A percentile compares a stretch with the other conserved stretches of the same genome.
These are phyloP conservation scores for Arge pagana DNA, from an alignment of 2,888 invertebrate genomes.

Conservation along the genomic window DNA sequence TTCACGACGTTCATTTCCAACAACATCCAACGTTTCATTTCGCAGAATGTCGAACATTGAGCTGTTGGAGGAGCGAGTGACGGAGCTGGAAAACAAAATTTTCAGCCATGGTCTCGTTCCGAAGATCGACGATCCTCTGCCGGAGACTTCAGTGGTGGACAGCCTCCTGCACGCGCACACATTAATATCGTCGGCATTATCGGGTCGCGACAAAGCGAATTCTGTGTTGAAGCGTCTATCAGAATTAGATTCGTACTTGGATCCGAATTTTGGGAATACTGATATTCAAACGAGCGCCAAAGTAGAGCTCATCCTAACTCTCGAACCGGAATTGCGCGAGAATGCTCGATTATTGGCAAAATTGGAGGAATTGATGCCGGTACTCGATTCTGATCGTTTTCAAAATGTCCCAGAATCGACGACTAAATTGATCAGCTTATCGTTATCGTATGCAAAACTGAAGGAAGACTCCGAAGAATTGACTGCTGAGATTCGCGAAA, in stretches of 20 bases:
- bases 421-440: conserved; percentile 56
- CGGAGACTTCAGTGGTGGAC: conserved; percentile 55
- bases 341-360: conserved; percentile 52
- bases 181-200: conserved; percentile 60
- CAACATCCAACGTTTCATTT: too few relatives aligned
- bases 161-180: conserved; percentile 59
- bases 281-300: conserved; percentile 59
- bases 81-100: conserved; percentile 58
- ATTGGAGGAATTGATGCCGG: conserved; percentile 55
- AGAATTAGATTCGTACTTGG: conserved; percentile 59
- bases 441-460: conserved; percentile 53
- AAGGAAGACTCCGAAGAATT: conserved; percentile 55
- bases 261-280: conserved; percentile 56
- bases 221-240: conserved; percentile 57
- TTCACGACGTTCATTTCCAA: too few relatives aligned
- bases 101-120: conserved; percentile 49
- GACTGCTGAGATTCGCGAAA: conserved; percentile 53
- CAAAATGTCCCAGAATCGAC: conserved; percentile 56
- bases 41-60: conserved; percentile 43
- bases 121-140: conserved; percentile 40
- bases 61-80: conserved; percentile 58
- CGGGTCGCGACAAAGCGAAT: conserved; percentile 60
- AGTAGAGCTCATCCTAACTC: conserved; percentile 57
- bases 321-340: conserved; percentile 58
- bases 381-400: conserved; percentile 57